A percentile compares a stretch with the other conserved stretches of the same genome.
Conservation (phyloP, 2,113 vertebrate genomes). For the Poeciliopsis turrubarensis region DNA sequence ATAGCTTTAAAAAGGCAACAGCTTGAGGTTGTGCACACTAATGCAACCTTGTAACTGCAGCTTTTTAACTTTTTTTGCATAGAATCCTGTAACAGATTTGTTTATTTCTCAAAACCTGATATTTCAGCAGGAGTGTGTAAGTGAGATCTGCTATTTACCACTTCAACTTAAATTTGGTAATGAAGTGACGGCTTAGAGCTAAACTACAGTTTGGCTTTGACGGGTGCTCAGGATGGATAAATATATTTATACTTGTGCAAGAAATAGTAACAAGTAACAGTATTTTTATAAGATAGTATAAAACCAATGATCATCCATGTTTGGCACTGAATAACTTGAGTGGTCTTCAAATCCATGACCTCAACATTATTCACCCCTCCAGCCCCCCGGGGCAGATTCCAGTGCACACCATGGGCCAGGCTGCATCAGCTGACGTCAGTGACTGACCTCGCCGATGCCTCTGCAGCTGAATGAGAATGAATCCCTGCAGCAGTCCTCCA, state of each 20-base stretch:
- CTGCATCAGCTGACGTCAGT: neutral
- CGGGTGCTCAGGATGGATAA: too few relatives aligned
- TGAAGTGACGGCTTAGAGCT: too few relatives aligned
- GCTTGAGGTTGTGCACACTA: neutral
- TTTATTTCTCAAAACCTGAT: neutral
- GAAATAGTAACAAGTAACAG: too few relatives aligned
- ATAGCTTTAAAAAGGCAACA: too few relatives aligned
- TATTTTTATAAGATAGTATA: too few relatives aligned
- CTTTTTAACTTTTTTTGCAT: neutral
- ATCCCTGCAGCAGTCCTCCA: neutral
- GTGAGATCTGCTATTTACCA: neutral
- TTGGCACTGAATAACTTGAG: neutral
- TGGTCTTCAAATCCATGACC: neutral
- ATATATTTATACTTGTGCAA: too few relatives aligned
- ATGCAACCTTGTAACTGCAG: neutral
- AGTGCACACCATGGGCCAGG: neutral
- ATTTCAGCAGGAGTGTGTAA: neutral
- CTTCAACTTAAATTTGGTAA: neutral
- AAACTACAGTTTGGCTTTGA: too few relatives aligned
- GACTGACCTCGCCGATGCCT: slow-evolving; percentile 6
- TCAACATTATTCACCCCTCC: neutral
- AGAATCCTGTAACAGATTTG: neutral
- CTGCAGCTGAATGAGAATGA: slow-evolving; percentile 4
- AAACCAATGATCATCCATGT: too few relatives aligned
- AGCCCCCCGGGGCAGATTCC: neutral